phyloP scores from a whole-genome alignment of 1,140 invertebrate genomes.

The Odontomachus brunneus region DNA sequence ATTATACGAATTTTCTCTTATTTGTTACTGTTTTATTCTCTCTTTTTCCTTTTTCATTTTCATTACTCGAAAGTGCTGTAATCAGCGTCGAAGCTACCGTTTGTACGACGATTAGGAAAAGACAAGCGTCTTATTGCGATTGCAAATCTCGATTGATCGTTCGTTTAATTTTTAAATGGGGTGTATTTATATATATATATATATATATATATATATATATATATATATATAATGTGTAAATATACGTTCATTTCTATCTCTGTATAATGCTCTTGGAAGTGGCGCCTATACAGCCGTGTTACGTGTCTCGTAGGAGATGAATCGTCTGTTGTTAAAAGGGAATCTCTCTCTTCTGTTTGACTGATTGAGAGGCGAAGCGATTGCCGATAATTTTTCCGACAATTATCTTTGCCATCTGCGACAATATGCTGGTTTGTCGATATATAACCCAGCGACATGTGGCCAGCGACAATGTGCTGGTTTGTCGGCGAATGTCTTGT shows the following conservation, averaged over 20 bases:
- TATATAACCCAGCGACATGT: too few relatives aligned
- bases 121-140: not conserved
- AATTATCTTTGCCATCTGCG: slow-evolving; percentile 24
- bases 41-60: too few relatives aligned
- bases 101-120: slow-evolving; percentile 41
- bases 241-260: slow-evolving; percentile 20
- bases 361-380: not conserved
- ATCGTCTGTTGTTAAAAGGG: not conserved
- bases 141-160: slow-evolving; percentile 16
- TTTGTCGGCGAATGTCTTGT: slow-evolving; percentile 9
- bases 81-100: slow-evolving; percentile 54
- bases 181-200: too few relatives aligned
- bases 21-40: not conserved
- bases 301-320: slow-evolving; percentile 3
- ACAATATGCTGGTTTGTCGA: slow-evolving; percentile 27
- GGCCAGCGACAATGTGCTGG: slow-evolving; percentile 38
- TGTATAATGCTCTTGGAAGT: slow-evolving; percentile 56
- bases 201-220: too few relatives aligned
- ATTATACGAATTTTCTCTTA: not conserved
- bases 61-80: not conserved
- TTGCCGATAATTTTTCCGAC: slow-evolving; percentile 5
- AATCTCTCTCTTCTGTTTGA: not conserved
- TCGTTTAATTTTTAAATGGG: not conserved
- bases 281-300: not conserved
- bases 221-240: too few relatives aligned